phyloP scores from a whole-genome alignment of 2,797 vertebrate species.

The Squalus acanthias region DNA sequence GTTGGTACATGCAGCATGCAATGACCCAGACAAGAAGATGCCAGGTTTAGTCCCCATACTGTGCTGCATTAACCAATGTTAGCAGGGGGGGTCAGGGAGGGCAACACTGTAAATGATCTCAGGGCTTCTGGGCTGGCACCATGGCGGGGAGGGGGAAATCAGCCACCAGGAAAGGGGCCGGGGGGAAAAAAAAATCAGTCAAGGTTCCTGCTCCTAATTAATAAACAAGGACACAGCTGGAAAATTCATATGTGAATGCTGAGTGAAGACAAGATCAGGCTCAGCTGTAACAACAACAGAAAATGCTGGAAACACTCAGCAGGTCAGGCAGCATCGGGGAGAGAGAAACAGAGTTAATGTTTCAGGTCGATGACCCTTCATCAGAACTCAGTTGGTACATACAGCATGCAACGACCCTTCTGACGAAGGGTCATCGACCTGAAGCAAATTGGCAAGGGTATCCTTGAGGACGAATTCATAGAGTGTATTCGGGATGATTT shows the following conservation, averaged over 20 bases:
- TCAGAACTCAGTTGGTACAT: no score
- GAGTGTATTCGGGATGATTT: no score
- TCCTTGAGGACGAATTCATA: no score
- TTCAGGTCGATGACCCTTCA: no score
- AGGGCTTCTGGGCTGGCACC: neutral
- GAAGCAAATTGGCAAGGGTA: no score
- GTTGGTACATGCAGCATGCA: neutral
- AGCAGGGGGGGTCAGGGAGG: neutral
- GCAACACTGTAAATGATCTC: neutral
- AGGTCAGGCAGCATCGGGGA: no score
- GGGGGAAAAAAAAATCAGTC: neutral
- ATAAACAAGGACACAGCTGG: neutral
- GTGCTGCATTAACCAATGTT: neutral
- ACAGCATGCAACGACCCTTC: no score
- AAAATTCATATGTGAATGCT: neutral
- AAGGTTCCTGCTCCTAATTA: neutral
- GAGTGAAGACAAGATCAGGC: no score
- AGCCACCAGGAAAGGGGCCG: neutral
- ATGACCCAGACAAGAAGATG: neutral
- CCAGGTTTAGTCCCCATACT: neutral
- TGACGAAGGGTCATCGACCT: no score
- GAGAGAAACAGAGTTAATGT: no score
- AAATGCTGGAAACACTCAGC: no score
- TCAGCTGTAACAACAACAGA: no score
- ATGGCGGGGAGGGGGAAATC: neutral